phyloP scores from a whole-genome alignment of 2,888 invertebrate species.

The Ennomos quercinarius region DNA sequence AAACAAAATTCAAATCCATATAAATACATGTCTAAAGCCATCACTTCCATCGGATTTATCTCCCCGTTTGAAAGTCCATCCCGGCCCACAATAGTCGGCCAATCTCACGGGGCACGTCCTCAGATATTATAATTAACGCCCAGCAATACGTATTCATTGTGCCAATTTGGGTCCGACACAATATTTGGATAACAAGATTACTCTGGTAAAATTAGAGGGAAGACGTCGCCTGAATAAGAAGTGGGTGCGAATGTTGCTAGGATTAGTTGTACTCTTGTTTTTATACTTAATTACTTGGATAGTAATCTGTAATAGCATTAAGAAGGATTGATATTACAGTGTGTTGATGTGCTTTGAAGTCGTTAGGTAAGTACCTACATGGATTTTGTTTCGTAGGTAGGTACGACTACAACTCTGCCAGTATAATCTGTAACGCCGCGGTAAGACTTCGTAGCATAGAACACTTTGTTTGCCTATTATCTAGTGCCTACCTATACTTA shows the following conservation, averaged over 20 bases:
- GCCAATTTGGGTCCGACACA: slow-evolving; percentile 57
- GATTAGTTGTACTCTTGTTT: slow-evolving; percentile 13
- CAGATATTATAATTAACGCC: slow-evolving; percentile 63
- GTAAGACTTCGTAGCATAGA: no score
- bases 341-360: not conserved
- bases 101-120: slow-evolving; percentile 56
- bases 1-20: no score
- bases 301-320: slow-evolving; percentile 12
- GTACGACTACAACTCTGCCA: no score
- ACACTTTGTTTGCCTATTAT: no score
- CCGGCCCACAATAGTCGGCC: slow-evolving; percentile 48
- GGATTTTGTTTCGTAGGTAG: no score
- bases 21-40: no score
- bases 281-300: slow-evolving; percentile 16
- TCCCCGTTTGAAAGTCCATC: slow-evolving; percentile 26
- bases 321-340: not conserved
- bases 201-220: slow-evolving; percentile 39
- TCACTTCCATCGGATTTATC: slow-evolving; percentile 11
- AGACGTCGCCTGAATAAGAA: slow-evolving; percentile 43
- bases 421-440: no score
- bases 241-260: slow-evolving; percentile 30
- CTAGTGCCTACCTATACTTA: no score
- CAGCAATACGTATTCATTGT: slow-evolving; percentile 63
- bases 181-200: slow-evolving; percentile 58
- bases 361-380: not conserved